A percentile compares a stretch with the other conserved stretches of the same genome.
These are phyloP conservation scores for Phalacrocorax pelagicus DNA, from an alignment of 2,113 vertebrate species.

Conservation along the genomic window DNA sequence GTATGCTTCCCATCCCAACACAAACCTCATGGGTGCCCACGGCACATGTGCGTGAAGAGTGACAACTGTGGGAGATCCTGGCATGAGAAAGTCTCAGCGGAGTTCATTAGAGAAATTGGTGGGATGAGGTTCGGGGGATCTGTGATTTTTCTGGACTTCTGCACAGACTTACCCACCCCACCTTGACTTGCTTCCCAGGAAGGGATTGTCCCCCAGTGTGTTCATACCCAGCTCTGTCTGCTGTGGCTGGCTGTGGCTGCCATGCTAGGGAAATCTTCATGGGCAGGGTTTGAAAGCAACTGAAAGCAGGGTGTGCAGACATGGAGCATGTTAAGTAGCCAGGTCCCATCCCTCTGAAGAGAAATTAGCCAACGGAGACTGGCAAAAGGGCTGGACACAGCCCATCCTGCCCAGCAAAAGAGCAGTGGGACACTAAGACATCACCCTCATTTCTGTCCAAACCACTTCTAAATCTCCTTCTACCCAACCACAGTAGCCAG, in stretches of 20 bases:
- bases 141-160: neutral
- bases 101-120: neutral
- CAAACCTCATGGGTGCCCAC: neutral
- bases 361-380: neutral
- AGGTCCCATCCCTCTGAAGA: neutral
- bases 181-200: fast-evolving
- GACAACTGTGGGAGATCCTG: fast-evolving
- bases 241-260: neutral
- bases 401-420: neutral
- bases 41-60: fast-evolving
- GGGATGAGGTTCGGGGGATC: neutral
- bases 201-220: fast-evolving
- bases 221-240: neutral
- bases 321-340: neutral
- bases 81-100: neutral
- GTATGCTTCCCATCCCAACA: neutral
- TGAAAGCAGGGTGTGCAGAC: neutral
- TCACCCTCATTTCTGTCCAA: neutral
- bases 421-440: neutral
- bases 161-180: neutral
- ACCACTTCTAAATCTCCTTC: neutral
- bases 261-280: neutral
- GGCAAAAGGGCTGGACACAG: neutral
- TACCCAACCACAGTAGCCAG: neutral
- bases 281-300: neutral